Conservation (phyloP, 2,113 vertebrate genomes). For the Camarhynchus parvulus region DNA sequence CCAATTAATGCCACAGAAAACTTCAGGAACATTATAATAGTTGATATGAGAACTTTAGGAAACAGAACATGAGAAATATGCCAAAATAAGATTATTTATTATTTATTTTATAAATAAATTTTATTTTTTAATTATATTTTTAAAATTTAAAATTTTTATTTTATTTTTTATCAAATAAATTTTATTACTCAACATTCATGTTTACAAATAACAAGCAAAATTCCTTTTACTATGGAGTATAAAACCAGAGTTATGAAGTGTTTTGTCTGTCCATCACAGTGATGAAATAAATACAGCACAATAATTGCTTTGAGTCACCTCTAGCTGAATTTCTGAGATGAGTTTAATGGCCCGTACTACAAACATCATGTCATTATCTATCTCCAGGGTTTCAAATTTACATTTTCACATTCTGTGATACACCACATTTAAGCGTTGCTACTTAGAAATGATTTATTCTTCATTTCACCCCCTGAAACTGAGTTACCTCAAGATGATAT, state of each 20-base stretch:
- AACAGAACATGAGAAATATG: neutral
- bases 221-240: neutral
- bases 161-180: neutral
- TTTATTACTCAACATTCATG: neutral
- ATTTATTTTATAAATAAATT: neutral
- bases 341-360: neutral
- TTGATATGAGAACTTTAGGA: neutral
- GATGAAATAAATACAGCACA: neutral
- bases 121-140: neutral
- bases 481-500: neutral
- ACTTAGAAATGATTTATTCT: neutral
- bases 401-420: neutral
- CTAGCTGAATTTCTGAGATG: neutral
- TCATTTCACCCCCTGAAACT: neutral
- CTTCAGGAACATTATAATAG: neutral
- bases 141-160: neutral
- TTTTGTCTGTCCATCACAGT: neutral
- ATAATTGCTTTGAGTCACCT: neutral
- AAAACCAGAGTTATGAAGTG: neutral
- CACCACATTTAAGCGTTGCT: neutral
- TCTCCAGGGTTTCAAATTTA: neutral
- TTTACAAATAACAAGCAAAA: neutral
- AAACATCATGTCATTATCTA: neutral
- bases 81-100: neutral
- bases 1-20: neutral